Evolutionary conservation across 2,888 invertebrate genomes (phyloP).

Genomic region (Salpingus planirostris): DNA sequence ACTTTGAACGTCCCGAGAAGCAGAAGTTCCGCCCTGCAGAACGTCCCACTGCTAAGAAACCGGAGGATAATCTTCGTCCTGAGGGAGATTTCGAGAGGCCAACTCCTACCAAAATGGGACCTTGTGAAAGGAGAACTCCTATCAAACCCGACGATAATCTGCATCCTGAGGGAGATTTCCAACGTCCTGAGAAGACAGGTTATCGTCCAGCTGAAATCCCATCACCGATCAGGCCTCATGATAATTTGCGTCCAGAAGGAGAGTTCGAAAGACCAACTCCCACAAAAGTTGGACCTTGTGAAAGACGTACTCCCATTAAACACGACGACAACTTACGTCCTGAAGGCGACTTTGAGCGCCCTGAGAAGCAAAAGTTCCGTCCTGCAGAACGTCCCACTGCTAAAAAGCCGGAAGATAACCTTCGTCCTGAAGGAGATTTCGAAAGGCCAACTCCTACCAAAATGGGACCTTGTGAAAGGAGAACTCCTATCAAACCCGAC

Average conservation of each 20-base stretch:
- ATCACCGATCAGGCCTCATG: conserved; percentile 37
- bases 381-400: conserved; percentile 33
- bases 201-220: conserved; percentile 41
- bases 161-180: conserved; percentile 48
- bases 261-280: conserved; percentile 40
- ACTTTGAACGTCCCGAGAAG: conserved; percentile 45
- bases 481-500: conserved; percentile 38
- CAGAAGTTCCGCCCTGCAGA: too few species aligned
- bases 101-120: conserved; percentile 22
- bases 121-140: conserved; percentile 39
- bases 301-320: conserved; percentile 36
- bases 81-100: conserved; percentile 41
- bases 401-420: conserved; percentile 44
- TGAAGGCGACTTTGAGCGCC: conserved; percentile 47
- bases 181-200: conserved; percentile 32
- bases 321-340: conserved; percentile 48
- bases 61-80: conserved; percentile 40
- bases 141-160: conserved; percentile 47
- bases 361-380: conserved; percentile 38
- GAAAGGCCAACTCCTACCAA: conserved; percentile 34
- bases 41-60: conserved; percentile 42
- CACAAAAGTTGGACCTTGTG: conserved; percentile 40
- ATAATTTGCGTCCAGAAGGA: conserved; percentile 42
- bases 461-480: conserved; percentile 33
- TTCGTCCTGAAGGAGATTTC: conserved; percentile 44